These are phyloP conservation scores for Axea sp. DNA, from an alignment of 2,888 invertebrate species.

Conservation along the genomic window DNA sequence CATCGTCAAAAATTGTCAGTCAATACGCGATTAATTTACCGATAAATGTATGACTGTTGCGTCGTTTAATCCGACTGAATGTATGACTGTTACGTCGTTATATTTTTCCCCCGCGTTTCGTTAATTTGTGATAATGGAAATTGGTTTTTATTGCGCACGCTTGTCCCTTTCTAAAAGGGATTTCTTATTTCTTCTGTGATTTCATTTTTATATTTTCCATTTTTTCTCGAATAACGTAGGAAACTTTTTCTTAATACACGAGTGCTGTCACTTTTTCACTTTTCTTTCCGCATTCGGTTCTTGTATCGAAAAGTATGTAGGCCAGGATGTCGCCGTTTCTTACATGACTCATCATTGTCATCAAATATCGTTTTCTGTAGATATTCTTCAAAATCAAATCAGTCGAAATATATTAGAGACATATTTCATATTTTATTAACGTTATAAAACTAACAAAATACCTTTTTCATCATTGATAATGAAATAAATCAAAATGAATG, in stretches of 20 bases:
- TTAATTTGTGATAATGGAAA: too few species aligned
- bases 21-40: conserved; percentile 41
- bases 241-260: conserved; percentile 37
- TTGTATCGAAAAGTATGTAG: conserved; percentile 47
- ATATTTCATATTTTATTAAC: conserved; percentile 36
- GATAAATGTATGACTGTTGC: too few species aligned
- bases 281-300: conserved; percentile 25
- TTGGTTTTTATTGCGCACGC: too few species aligned
- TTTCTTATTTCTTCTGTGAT: neutral
- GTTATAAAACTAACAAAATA: conserved; percentile 28
- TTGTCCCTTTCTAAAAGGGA: neutral
- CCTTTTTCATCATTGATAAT: too few species aligned
- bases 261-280: conserved; percentile 46
- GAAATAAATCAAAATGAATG: too few species aligned
- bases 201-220: conserved; percentile 8
- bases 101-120: too few species aligned
- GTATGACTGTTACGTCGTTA: too few species aligned
- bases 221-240: conserved; percentile 19
- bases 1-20: conserved; percentile 65
- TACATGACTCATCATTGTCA: conserved; percentile 34
- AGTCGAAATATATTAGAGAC: conserved; percentile 23
- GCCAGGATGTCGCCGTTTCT: conserved; percentile 29
- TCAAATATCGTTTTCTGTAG: conserved; percentile 43
- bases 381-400: conserved; percentile 42
- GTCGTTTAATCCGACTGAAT: too few species aligned